Conservation (phyloP, 2,888 invertebrate genomes). For the Cataglyphis rosenhaueri region DNA sequence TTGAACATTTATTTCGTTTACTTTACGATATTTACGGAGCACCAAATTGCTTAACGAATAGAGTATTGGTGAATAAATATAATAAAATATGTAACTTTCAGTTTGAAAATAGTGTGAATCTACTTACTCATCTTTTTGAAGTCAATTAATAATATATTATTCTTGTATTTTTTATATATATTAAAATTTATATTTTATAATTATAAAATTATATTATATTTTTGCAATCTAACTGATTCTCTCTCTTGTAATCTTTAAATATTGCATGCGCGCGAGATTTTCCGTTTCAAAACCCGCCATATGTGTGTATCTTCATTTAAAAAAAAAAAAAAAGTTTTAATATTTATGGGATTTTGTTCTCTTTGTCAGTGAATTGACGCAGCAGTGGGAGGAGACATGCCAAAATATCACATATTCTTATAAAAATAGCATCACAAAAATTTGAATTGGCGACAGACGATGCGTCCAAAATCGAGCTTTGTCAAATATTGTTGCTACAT, state of each 20-base stretch:
- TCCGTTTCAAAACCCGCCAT: not conserved
- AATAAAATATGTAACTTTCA: not conserved
- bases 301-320: not conserved
- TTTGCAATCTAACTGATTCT: not conserved
- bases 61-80: not conserved
- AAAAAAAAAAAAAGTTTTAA: not conserved
- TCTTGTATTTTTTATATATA: not conserved
- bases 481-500: not conserved
- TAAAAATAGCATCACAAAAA: conserved; percentile 55
- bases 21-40: not conserved
- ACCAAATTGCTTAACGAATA: not conserved
- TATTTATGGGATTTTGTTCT: conserved; percentile 37
- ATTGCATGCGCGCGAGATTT: not conserved
- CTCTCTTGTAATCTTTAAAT: not conserved
- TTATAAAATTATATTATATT: too few species aligned
- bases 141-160: not conserved
- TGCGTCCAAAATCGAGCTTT: conserved; percentile 7
- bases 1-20: not conserved
- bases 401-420: conserved; percentile 39
- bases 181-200: not conserved
- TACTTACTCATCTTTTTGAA: too few species aligned
- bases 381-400: conserved; percentile 38
- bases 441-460: conserved; percentile 30
- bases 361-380: conserved; percentile 35
- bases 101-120: not conserved